Percentiles rank a stretch among this genome's conserved stretches.
phyloP scores from a whole-genome alignment of 2,888 invertebrate genomes.

The Syrista parreyssii region DNA sequence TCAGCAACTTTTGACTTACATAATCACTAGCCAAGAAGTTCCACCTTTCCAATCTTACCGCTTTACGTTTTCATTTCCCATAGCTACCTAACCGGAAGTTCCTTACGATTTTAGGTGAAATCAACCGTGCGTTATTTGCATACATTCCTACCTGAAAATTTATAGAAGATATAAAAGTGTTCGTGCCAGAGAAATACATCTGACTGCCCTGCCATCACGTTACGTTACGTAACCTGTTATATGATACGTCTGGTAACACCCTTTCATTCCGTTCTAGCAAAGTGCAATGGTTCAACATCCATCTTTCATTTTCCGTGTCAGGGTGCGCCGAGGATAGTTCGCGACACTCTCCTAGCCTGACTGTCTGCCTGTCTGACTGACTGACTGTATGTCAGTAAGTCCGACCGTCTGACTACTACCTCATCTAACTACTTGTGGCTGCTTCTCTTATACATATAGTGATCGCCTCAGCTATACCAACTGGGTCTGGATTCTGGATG shows the following conservation, averaged over 20 bases:
- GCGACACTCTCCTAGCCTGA: not conserved
- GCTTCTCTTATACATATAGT: not conserved
- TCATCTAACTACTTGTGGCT: not conserved
- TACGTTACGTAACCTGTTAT: not conserved
- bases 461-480: not conserved
- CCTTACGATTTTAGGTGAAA: not conserved
- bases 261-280: too few species aligned
- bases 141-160: not conserved
- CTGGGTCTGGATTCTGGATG: not conserved
- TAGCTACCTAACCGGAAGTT: not conserved
- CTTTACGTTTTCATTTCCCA: not conserved
- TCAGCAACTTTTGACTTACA: not conserved
- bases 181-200: not conserved
- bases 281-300: not conserved
- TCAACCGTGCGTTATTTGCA: not conserved
- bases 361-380: not conserved
- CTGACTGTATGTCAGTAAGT: too few species aligned
- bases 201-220: not conserved
- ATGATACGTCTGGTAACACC: not conserved
- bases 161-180: not conserved
- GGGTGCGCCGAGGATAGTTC: not conserved
- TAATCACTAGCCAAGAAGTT: not conserved
- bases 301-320: not conserved
- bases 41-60: not conserved
- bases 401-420: too few species aligned